phyloP scores from a whole-genome alignment of 2,888 invertebrate species.

The Andricus quercusramuli region DNA sequence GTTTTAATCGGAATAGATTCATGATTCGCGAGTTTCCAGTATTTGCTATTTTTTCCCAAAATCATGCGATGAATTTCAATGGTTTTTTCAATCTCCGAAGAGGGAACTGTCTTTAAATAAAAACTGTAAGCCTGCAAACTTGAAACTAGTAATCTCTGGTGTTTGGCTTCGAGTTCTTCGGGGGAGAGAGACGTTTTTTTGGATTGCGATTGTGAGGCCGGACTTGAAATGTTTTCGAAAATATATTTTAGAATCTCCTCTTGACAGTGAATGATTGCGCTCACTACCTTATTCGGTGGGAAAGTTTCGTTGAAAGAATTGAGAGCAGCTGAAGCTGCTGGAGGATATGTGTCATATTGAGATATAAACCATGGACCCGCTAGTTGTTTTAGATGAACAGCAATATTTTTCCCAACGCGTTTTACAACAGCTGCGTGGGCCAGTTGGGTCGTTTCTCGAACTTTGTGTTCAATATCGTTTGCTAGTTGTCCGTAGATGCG shows the following conservation, averaged over 20 bases:
- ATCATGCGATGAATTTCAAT: constrained; percentile 80
- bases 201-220: constrained; percentile 81
- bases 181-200: constrained; percentile 80
- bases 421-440: constrained; percentile 86
- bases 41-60: constrained; percentile 81
- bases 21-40: constrained; percentile 87
- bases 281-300: constrained; percentile 87
- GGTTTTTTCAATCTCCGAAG: constrained; percentile 80
- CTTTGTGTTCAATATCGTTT: constrained; percentile 89
- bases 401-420: constrained; percentile 87
- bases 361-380: constrained; percentile 92
- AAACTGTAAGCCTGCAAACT: constrained; percentile 84
- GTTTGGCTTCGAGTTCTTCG: constrained; percentile 86
- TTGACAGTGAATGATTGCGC: constrained; percentile 91
- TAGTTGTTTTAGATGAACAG: constrained; percentile 88
- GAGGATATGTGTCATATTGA: constrained; percentile 91
- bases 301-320: constrained; percentile 88
- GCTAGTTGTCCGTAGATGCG: constrained; percentile 88
- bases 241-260: constrained; percentile 88
- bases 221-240: constrained; percentile 85
- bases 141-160: constrained; percentile 83
- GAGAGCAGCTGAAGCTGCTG: constrained; percentile 87
- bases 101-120: constrained; percentile 82
- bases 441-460: constrained; percentile 88
- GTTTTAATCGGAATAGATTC: constrained; percentile 80